A percentile compares a stretch with the other conserved stretches of the same genome.
Evolutionary conservation across 2,888 invertebrate genomes (phyloP).

Genomic region (Archaeoteleia sp.): DNA sequence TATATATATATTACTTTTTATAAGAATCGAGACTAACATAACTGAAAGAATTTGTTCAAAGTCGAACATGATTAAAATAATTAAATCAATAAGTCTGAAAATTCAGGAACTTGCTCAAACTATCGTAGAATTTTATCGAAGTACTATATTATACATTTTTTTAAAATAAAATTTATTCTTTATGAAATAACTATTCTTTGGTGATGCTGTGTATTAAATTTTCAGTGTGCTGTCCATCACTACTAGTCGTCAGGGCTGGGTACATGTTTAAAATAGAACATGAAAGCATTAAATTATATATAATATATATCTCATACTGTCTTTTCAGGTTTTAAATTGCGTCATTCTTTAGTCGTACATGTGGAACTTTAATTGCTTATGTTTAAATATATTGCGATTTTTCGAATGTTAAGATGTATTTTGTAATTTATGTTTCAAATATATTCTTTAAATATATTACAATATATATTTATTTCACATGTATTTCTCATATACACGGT

Average conservation of each 20-base stretch:
- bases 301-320: conserved; percentile 44
- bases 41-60: conserved; percentile 44
- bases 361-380: conserved; percentile 36
- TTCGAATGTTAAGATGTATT: conserved; percentile 41
- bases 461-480: background rate
- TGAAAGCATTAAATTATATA: conserved; percentile 50
- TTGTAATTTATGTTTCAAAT: conserved; percentile 50
- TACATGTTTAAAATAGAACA: conserved; percentile 49
- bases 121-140: conserved; percentile 38
- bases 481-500: too few species aligned
- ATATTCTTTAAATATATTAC: conserved; percentile 40
- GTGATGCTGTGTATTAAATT: conserved; percentile 46
- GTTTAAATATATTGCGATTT: conserved; percentile 41
- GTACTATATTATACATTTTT: conserved; percentile 27
- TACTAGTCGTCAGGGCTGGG: conserved; percentile 51
- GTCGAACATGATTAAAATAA: conserved; percentile 38
- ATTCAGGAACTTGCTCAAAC: conserved; percentile 49
- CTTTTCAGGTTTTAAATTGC: conserved; percentile 40
- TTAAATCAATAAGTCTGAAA: conserved; percentile 44
- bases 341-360: conserved; percentile 38
- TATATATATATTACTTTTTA: conserved; percentile 6
- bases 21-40: conserved; percentile 8
- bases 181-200: conserved; percentile 19
- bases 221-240: conserved; percentile 52
- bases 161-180: conserved; percentile 14